Conservation (phyloP, 2,113 vertebrate species). For the Myiozetetes cayanensis region DNA sequence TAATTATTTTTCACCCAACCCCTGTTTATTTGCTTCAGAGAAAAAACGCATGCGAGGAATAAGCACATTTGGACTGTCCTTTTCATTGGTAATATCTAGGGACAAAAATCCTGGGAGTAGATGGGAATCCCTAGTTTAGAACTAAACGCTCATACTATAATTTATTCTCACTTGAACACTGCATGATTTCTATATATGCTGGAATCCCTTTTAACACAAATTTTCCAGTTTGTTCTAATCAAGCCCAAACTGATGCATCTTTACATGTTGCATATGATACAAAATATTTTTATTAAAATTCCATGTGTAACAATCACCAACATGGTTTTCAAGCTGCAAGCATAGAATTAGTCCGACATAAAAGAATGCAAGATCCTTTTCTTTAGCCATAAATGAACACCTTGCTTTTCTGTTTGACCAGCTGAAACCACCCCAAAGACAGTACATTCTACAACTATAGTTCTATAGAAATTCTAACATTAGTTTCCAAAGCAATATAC, state of each 20-base stretch:
- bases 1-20: not conserved
- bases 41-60: not conserved
- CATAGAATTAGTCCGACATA: not conserved
- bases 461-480: not conserved
- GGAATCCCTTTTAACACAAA: not conserved
- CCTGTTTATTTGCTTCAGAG: not conserved
- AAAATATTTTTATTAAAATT: not conserved
- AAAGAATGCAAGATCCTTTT: not conserved
- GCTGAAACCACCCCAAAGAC: not conserved
- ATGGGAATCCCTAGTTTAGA: not conserved
- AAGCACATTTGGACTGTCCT: not conserved
- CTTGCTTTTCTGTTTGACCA: not conserved
- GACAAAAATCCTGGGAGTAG: not conserved
- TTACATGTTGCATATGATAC: not conserved
- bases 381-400: not conserved
- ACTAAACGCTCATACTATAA: not conserved
- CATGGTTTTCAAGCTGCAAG: not conserved
- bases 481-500: not conserved
- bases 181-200: not conserved
- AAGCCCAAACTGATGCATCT: not conserved
- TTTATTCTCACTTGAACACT: not conserved
- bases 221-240: not conserved
- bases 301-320: not conserved
- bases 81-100: not conserved
- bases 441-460: not conserved